Base-by-base conservation (phyloP, 2,113 vertebrate genomes). In the Scomber japonicus region DNA sequence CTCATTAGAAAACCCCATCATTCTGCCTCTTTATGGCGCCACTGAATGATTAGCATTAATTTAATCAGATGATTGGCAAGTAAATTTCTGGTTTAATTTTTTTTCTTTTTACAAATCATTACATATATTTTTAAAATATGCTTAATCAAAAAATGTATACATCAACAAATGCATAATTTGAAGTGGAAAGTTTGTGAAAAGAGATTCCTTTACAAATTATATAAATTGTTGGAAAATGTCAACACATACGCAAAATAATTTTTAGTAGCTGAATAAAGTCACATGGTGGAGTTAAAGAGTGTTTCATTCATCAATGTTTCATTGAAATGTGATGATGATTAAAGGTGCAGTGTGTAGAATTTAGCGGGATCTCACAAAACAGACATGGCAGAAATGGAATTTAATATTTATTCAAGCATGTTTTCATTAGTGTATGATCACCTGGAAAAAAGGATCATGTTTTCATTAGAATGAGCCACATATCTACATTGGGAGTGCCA, bases 181-280 rank as follows among this genome's bases (percentile, higher is more conserved):
- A 78, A 74, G 48, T 65, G 65, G 72, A 78, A 65, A 59, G 71
- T 83, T 69, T 89, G 73, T 78, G 80, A 75, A 63, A 75, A 64
- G 66, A 82, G 64, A 85, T 85, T 86, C 78, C 65, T 88, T 61
- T 61, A 71, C 45, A 46, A 71, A 68, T 74, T 61, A 56, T 75
- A 75, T 74, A 67, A 31, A 45, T 87, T 88, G 70, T 72, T 80
- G 70, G 66, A 78, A 81, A 79, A 85, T 73, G 78, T 84, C 70
- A 66, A 51, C 62, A 89, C 76, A 76, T 70, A 21, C 21, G 78
- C 71, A 68, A 75, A 72, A 82, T 81, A 59, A 88, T 90, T 88
- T 88, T 85, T 67, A 89, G 71, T 72, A 79, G 86, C 72, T 90
- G 72, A 93, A 92, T 93, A 91, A 93, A 92, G 79, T 85, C 80